phyloP scores from a whole-genome alignment of 2,113 vertebrate genomes.

The Neolamprologus hecqui region DNA sequence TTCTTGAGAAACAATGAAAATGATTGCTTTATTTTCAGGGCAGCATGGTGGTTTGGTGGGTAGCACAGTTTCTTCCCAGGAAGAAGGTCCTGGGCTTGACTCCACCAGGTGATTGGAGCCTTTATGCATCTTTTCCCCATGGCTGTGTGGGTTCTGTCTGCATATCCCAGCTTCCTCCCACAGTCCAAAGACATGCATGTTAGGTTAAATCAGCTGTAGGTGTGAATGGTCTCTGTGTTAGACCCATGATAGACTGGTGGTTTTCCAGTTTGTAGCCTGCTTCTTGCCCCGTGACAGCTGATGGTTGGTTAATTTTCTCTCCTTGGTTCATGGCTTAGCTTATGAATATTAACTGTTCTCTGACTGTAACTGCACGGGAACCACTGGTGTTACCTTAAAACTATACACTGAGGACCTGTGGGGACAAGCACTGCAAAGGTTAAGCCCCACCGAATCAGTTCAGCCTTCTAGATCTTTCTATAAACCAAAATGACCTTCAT shows the following conservation, averaged over 20 bases:
- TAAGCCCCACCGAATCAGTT: neutral
- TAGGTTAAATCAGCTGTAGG: neutral
- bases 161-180: neutral
- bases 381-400: neutral
- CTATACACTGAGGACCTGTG: neutral
- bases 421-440: neutral
- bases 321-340: accelerated
- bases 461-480: neutral
- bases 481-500: neutral
- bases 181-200: neutral
- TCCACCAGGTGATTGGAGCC: neutral
- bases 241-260: accelerated
- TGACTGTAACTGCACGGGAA: neutral
- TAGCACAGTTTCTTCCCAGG: neutral
- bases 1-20: neutral
- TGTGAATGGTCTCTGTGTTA: neutral
- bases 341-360: neutral
- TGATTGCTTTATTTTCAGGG: neutral
- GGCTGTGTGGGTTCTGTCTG: neutral
- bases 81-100: neutral
- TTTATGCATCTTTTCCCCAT: neutral
- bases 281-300: accelerated
- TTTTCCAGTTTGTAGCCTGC: neutral
- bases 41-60: neutral
- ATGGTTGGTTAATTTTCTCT: neutral